Conservation (phyloP, 2,113 vertebrate genomes). For the Scartelaos histophorus region DNA sequence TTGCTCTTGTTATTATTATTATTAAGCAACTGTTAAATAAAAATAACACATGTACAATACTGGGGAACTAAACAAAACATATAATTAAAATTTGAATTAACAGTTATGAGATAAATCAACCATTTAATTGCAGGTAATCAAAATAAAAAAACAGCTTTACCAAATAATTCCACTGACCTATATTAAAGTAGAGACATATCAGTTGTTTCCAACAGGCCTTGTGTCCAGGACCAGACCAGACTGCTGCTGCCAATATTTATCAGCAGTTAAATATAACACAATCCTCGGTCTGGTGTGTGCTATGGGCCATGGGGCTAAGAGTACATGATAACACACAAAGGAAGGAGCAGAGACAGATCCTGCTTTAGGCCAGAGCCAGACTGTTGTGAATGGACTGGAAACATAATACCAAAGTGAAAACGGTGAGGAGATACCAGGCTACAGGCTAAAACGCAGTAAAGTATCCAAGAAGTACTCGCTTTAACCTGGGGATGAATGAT, state of each 20-base stretch:
- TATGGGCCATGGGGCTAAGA: background rate
- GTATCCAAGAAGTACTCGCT: too few relatives aligned
- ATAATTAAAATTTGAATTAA: background rate
- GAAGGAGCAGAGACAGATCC: slow-evolving; percentile 2
- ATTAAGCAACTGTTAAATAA: too few relatives aligned
- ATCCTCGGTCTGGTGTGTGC: background rate
- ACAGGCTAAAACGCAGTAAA: background rate
- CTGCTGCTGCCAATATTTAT: slow-evolving; percentile 13
- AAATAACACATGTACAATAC: too few relatives aligned
- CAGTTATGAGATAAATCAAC: background rate
- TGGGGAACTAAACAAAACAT: background rate
- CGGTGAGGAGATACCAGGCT: background rate
- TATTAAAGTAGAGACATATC: background rate
- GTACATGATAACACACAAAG: slow-evolving; percentile 4
- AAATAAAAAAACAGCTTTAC: background rate
- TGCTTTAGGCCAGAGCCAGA: background rate
- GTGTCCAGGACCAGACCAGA: slow-evolving; percentile 10
- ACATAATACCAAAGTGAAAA: slow-evolving; percentile 5
- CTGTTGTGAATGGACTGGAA: slow-evolving; percentile 12
- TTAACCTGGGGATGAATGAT: too few relatives aligned
- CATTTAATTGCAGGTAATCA: background rate
- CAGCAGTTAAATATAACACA: slow-evolving; percentile 17
- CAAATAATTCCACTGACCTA: background rate
- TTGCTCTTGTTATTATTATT: too few relatives aligned
- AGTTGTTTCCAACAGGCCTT: background rate